These are phyloP conservation scores for Ricordea florida DNA, from an alignment of 92 coral and sea anemone species.

Conservation along the genomic window DNA sequence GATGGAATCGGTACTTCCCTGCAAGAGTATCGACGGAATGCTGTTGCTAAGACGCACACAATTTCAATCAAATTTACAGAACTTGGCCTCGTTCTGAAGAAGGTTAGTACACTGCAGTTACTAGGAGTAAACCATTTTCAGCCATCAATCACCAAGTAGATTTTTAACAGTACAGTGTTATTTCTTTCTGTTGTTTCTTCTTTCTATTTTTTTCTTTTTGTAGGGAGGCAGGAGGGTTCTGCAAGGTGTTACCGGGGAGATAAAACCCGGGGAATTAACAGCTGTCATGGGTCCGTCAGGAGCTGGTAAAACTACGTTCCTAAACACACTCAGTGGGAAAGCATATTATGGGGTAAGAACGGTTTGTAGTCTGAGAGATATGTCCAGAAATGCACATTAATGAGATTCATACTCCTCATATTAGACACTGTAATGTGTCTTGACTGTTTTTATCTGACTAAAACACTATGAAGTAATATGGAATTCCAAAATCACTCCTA, in stretches of 20 bases:
- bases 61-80: conserved; percentile 67
- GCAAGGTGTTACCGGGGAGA: conserved; percentile 79
- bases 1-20: too few relatives aligned
- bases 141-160: too few relatives aligned
- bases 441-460: too few relatives aligned
- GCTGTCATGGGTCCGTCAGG: conserved; percentile 98
- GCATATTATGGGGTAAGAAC: conserved; percentile 88
- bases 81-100: conserved; percentile 76
- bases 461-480: too few relatives aligned
- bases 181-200: too few relatives aligned
- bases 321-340: conserved; percentile 92
- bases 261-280: conserved; percentile 81
- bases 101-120: too few relatives aligned
- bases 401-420: too few relatives aligned
- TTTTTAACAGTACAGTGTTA: too few relatives aligned
- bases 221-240: conserved; percentile 63
- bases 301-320: conserved; percentile 86
- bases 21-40: conserved; percentile 22
- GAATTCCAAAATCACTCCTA: too few relatives aligned
- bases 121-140: too few relatives aligned
- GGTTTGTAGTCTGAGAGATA: background rate
- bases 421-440: too few relatives aligned
- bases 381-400: too few relatives aligned
- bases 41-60: conserved; percentile 40
- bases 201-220: background rate